Percentiles rank a stretch among this genome's conserved stretches.
Conservation (phyloP, 2,888 invertebrate species). For the Nymphalis polychloros region DNA sequence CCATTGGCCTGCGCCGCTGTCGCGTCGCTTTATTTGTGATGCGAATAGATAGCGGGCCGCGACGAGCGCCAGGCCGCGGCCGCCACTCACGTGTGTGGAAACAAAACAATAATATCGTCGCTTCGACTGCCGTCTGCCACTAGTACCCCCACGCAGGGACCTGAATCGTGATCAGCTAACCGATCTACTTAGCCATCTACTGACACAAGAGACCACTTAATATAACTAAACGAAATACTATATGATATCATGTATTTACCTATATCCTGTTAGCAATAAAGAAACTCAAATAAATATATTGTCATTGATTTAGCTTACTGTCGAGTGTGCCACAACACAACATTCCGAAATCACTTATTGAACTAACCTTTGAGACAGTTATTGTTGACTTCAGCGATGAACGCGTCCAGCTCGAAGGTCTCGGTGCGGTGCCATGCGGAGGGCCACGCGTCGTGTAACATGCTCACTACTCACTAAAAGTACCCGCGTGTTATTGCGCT, state of each 20-base stretch:
- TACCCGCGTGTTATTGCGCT: slow-evolving; percentile 18
- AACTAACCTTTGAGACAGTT: slow-evolving; percentile 61
- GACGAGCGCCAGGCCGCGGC: slow-evolving; percentile 46
- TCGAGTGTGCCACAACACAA: too few relatives aligned
- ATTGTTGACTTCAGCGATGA: slow-evolving; percentile 72
- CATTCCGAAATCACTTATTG: too few relatives aligned
- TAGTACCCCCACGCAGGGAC: slow-evolving; percentile 12
- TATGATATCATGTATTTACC: too few relatives aligned
- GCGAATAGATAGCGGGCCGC: slow-evolving; percentile 13
- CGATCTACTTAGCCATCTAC: background rate
- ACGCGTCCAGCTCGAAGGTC: slow-evolving; percentile 63
- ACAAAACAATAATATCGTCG: slow-evolving; percentile 15
- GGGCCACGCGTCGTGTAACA: slow-evolving; percentile 72
- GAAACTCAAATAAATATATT: too few relatives aligned
- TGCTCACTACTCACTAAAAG: slow-evolving; percentile 42
- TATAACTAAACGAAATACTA: background rate
- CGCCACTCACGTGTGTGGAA: slow-evolving; percentile 40
- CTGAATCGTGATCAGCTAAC: background rate
- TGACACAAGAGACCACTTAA: background rate
- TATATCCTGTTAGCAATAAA: too few relatives aligned
- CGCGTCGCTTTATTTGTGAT: slow-evolving; percentile 16
- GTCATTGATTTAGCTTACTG: background rate
- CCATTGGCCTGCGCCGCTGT: slow-evolving; percentile 34
- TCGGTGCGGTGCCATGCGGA: slow-evolving; percentile 59
- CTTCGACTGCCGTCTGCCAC: slow-evolving; percentile 2